Base-by-base conservation (phyloP, 2,888 invertebrate genomes). In the Lithophane ornitopus region DNA sequence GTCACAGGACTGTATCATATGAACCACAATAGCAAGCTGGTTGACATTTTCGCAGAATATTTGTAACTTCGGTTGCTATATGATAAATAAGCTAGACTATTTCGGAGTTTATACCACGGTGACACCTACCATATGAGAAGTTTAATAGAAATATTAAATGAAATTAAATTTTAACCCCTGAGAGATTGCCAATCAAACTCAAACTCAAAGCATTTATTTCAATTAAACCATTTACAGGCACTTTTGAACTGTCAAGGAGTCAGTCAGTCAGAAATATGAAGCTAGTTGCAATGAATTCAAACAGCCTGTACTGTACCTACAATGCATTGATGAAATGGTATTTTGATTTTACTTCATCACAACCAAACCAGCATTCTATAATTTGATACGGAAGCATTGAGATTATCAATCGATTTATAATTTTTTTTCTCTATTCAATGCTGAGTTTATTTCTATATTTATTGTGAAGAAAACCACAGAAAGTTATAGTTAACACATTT, bases 371-470 rank as follows among this genome's bases (percentile, higher is more conserved):
- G 28, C 11, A 12, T 41, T n/a, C 3, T 28, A n/a, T 74, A 46
- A 70, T 67, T 69, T 71, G 16, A 71, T 61, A 41, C 72, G 67
- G 62, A 73, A 74, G 26, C 62, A 52, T 74, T 78, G 41, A 70
- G 44, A 56, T 82, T 71, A 68, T 74, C 52, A 59, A 72, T 72
- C 46, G 73, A 80, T 70, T 68, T 68, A 69, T 49, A 69, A 61
- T 49, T 74, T 78, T 81, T 85, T 84, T 70, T 81, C 65, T 76
- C 49, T 63, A 73, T 85, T 70, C 59, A 41, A 80, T 77, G 19
- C 6, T 11, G 39, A 49, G 34, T 68, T 71, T 68, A 67, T 73
- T 46, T 72, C 4, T 61, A 41, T 61, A 44, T 79, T 69, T 41
- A 39, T 70, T 65, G 22, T 65, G 34, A 22, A 7, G 3, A 26